Base-by-base conservation (phyloP, 2,797 vertebrate species). In the Leuciscus waleckii region DNA sequence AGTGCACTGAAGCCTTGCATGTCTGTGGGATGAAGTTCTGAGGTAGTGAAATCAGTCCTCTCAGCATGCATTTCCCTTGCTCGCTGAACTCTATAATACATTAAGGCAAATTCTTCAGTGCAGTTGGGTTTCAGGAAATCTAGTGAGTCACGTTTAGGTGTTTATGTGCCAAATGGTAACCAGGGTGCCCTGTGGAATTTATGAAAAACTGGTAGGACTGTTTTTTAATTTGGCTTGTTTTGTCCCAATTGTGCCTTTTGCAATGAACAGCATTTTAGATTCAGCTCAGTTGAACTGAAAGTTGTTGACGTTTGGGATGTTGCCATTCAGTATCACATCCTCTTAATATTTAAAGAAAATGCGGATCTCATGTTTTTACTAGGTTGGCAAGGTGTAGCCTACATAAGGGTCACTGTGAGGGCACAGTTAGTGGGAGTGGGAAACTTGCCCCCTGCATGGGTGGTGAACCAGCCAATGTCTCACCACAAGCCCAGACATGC, bases 401-500 rank as follows among this genome's bases (percentile, higher is more conserved):
- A 58, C 23, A 32, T 8, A 54, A 68, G 87, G 90, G 87, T 90
- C 87, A 90, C 17, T 5, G 75, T 76, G 76, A 90, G 89, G 90
- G 85, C 86, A 90, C 32, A 75, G 21, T 85, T 23, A 81, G 85
- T 84, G 82, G 83, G 88, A 86, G 87, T 89, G 87, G 88, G 89
- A 83, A 88, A 81, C 85, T 14, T 83, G 85, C 78, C 88, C 87
- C 77, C 63, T 89, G 71, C 81, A 85, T 80, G 83, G 82, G 54
- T 86, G 86, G 82, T 89, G 89, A 91, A 83, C 92, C 88, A 91
- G 79, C 68, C 69, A 21, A 29, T 80, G 91, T 92, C 89, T 86
- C 83, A 91, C 89, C 89, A 90, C 94, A 92, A 91, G 93, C 85
- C 76, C 71, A 82, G 90, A 91, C 92, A 74, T 91, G 94, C 91